Evolutionary conservation across 2,888 invertebrate species (phyloP), one percentile per base, ranked within the genome.

Genomic region (Cotesia congregata): DNA sequence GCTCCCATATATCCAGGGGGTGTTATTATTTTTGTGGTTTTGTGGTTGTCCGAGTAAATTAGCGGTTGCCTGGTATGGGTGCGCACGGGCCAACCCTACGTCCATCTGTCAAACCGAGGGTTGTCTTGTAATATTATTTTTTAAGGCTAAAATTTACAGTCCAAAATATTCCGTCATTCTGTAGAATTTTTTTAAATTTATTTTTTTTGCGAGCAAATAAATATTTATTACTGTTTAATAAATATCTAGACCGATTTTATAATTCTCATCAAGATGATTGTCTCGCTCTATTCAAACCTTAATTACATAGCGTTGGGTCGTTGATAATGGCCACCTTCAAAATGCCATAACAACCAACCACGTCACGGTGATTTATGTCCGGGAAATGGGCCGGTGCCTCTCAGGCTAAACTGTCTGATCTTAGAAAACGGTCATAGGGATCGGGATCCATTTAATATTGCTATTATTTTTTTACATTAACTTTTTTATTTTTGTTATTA

Each of bases 281-380:
- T 85, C 83, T 83, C 81, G 82, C 84, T 85, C 82, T 83, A 80
- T 80, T 83, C 77, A 77, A 50, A 78, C 77, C 84, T 86, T 88
- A 88, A 88, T 88, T 88, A 86, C 85, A 85, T 85, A 85, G 80
- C 75, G 80, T 82, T 81, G 80, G 77, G 82, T 82, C 82, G 84
- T 84, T 86, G 86, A 86, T 88, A 88, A 88, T 88, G 83, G 84
- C 85, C 85, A 86, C 85, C 85, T 85, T 87, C 82, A 84, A 86
- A 84, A 86, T 82, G 82, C 81, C 84, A 83, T 86, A 85, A 83
- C 83, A 82, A 84, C 82, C 81, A 79, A 78, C 81, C 82, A 83
- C 85, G 87, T 86, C 87, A 85, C 81, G 77, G 80, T 88, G 88
- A 89, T 88, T 88, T 88, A 89, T 88, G 87, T 82, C 83, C 87